A percentile compares a stretch with the other conserved stretches of the same genome.
Conservation (phyloP, 2,113 vertebrate genomes). For the Donacobius atricapilla region DNA sequence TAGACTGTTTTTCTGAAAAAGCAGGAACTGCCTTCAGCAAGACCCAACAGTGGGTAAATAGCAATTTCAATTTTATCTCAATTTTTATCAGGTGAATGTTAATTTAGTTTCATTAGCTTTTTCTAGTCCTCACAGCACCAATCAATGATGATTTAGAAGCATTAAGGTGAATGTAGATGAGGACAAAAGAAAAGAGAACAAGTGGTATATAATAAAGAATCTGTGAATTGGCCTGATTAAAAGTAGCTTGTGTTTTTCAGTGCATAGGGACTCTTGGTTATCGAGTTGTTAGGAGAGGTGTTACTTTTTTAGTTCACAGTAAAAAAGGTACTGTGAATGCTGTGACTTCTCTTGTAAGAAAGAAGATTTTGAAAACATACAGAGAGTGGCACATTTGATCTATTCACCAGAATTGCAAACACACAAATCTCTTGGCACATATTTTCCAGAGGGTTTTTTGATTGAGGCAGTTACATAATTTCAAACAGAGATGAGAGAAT, state of each 20-base stretch:
- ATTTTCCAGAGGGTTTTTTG: conserved; percentile 22
- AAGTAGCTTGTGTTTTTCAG: background rate
- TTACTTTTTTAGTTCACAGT: background rate
- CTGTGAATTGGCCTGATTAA: background rate
- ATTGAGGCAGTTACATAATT: background rate
- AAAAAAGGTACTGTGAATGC: background rate
- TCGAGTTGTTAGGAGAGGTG: background rate
- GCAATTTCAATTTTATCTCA: background rate
- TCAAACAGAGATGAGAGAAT: conserved; percentile 21
- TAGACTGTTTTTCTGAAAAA: background rate
- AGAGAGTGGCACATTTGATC: background rate
- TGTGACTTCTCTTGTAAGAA: background rate
- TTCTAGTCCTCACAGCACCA: background rate
- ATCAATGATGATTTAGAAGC: background rate
- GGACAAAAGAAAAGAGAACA: no score
- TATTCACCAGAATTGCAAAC: conserved; percentile 1
- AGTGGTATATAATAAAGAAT: background rate
- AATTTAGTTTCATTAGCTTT: background rate
- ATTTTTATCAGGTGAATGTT: background rate
- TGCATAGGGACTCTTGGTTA: background rate
- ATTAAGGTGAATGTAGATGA: background rate
- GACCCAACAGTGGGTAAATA: background rate
- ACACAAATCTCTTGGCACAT: background rate
- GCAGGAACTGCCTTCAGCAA: background rate
- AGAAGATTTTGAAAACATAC: background rate